phyloP scores from a whole-genome alignment of 2,888 invertebrate genomes.

The Piscicola geometra region DNA sequence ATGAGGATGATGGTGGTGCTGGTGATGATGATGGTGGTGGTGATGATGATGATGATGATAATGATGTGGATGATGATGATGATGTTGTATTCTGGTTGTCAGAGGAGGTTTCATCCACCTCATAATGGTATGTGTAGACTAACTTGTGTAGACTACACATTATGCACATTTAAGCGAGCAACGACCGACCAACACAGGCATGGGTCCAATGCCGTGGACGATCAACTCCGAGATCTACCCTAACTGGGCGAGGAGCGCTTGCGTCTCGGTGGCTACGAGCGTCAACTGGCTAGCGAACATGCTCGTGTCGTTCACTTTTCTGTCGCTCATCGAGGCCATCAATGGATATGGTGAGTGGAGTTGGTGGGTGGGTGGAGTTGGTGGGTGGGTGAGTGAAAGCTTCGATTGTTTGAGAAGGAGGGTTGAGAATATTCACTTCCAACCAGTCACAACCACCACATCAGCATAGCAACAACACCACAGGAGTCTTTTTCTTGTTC shows the following conservation, averaged over 20 bases:
- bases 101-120: too few species aligned
- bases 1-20: too few species aligned
- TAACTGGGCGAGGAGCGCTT: constrained; percentile 59
- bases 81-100: background rate
- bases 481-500: constrained; percentile 61
- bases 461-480: background rate
- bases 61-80: too few species aligned
- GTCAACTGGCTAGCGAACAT: constrained; percentile 61
- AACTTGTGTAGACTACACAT: too few species aligned
- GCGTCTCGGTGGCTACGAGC: constrained; percentile 57
- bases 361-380: background rate
- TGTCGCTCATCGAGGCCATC: constrained; percentile 56
- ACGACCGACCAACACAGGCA: constrained; percentile 47
- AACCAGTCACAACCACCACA: background rate
- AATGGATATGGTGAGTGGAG: constrained; percentile 56
- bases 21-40: background rate
- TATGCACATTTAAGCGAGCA: too few species aligned
- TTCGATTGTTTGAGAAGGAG: too few species aligned
- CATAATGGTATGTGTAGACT: too few species aligned
- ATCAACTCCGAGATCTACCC: constrained; percentile 62
- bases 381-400: background rate
- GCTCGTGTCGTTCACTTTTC: constrained; percentile 60
- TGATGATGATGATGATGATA: background rate
- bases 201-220: constrained; percentile 61
- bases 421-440: background rate